phyloP scores from a whole-genome alignment of 2,113 vertebrate species.

The Trematomus loennbergii region DNA sequence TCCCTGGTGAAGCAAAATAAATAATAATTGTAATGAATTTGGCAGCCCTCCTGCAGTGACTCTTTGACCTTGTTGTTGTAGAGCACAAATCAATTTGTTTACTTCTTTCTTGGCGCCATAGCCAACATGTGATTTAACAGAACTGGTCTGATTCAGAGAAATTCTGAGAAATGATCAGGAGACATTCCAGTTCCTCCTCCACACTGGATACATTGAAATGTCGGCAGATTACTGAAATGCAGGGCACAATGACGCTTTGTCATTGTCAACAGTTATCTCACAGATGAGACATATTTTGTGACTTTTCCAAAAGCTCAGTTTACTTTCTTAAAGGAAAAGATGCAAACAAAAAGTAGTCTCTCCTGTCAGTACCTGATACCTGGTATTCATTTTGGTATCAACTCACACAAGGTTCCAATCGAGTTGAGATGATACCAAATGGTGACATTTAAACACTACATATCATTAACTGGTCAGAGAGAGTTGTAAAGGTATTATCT shows the following conservation, averaged over 20 bases:
- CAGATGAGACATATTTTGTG: conserved; percentile 30
- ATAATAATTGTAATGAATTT: too few species aligned
- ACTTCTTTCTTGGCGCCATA: conserved; percentile 29
- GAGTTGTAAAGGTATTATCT: too few species aligned
- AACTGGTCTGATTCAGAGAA: conserved; percentile 45
- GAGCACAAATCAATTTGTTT: conserved; percentile 15
- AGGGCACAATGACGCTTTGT: conserved; percentile 48
- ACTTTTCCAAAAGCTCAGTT: not conserved
- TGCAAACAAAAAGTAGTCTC: not conserved
- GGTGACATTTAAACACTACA: too few species aligned
- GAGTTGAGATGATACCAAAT: too few species aligned
- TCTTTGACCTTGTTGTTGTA: not conserved
- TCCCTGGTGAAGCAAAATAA: too few species aligned
- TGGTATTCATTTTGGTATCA: too few species aligned
- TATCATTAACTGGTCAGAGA: too few species aligned
- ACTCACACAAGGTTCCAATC: too few species aligned
- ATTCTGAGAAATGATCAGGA: conserved; percentile 45
- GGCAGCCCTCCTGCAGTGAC: too few species aligned
- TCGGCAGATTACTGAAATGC: conserved; percentile 44
- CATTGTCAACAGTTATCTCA: not conserved
- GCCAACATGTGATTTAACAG: conserved; percentile 56
- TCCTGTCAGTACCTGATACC: too few species aligned
- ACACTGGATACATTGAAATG: conserved; percentile 46
- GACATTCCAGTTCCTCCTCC: conserved; percentile 58
- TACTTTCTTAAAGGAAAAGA: conserved; percentile 5